Base-by-base conservation (phyloP, 2,888 invertebrate species). In the Caenorhabditis doughertyi region DNA sequence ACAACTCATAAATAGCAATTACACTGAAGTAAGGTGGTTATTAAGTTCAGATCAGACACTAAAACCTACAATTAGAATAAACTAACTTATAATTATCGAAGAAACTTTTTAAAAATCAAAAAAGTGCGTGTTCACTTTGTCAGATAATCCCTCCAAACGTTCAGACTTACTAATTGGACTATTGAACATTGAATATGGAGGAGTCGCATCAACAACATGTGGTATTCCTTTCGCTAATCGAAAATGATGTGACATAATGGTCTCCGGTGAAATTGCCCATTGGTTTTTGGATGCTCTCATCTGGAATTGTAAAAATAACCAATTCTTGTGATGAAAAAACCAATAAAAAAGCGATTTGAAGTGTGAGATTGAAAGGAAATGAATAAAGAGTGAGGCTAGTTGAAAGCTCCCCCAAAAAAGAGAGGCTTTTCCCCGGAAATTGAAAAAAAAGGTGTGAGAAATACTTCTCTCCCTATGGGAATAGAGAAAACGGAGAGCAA, bases 121-220 rank as follows among this genome's bases (percentile, higher is more conserved):
- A 42, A 42, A 42, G 42, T 42, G 42, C 42, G 42, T 7, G 3
- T 7, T 3, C 3, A 42, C 42, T 42, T 42, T 42, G 5, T 7
- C 9, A 35, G n/a, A n/a, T n/a, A 35, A 35, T 35, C 35, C 9
- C 35, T 35, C 35, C 9, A n/a, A n/a, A n/a, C n/a, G n/a, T n/a
- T n/a, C n/a, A n/a, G 21, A 76, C 80, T 74, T 21, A 86, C 86
- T 86, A 53, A 83, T 86, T 23, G 86, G 86, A 79, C 86, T 86
- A 64, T 86, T 85, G 58, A 84, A 86, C 86, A 86, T 86, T n/a
- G 86, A 86, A 71, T 79, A 72, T 4, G 86, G 86, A 1, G 86
- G 84, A 21, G 74, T 76, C n/a, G 67, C 58, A 58, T 86, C 84
- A 5, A 86, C 73, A 4, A 84, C 82, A 42, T 73, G 68, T 51